A percentile compares a stretch with the other conserved stretches of the same genome.
Evolutionary conservation across 2,797 vertebrate species (phyloP).

Genomic region (Diglossa cyanea): DNA sequence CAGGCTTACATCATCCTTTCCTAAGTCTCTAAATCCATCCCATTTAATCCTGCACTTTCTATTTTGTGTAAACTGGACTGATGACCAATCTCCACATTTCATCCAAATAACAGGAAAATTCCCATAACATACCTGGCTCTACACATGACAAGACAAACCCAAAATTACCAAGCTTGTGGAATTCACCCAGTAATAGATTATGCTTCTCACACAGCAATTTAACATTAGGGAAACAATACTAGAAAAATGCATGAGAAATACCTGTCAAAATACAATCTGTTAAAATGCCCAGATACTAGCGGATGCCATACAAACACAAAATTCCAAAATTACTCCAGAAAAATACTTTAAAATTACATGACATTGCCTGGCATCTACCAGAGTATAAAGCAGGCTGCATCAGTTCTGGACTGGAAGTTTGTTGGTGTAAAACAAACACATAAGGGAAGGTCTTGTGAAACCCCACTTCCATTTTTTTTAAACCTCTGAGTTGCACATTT

Average conservation of each 20-base stretch:
- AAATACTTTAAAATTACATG: not conserved
- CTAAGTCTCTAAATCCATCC: not conserved
- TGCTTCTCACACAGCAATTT: not conserved
- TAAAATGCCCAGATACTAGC: not conserved
- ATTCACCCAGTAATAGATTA: not conserved
- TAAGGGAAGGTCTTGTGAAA: not conserved
- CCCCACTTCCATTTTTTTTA: not conserved
- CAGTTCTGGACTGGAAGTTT: not conserved
- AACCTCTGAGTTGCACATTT: not conserved
- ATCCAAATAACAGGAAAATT: not conserved
- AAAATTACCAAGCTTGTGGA: not conserved
- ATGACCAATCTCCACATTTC: not conserved
- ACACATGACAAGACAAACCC: not conserved
- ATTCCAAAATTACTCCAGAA: not conserved
- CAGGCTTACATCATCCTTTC: not conserved
- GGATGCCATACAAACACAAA: not conserved
- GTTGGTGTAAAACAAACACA: not conserved
- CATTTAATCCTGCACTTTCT: not conserved
- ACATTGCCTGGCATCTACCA: not conserved
- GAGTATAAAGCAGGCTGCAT: not conserved
- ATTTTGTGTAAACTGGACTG: not conserved
- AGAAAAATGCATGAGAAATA: not conserved
- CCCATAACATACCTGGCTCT: accelerated
- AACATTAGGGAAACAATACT: not conserved
- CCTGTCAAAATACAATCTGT: not conserved